Evolutionary conservation across 2,888 invertebrate species (phyloP), one percentile per base, ranked within the genome.

Genomic region (Ophion costatus): DNA sequence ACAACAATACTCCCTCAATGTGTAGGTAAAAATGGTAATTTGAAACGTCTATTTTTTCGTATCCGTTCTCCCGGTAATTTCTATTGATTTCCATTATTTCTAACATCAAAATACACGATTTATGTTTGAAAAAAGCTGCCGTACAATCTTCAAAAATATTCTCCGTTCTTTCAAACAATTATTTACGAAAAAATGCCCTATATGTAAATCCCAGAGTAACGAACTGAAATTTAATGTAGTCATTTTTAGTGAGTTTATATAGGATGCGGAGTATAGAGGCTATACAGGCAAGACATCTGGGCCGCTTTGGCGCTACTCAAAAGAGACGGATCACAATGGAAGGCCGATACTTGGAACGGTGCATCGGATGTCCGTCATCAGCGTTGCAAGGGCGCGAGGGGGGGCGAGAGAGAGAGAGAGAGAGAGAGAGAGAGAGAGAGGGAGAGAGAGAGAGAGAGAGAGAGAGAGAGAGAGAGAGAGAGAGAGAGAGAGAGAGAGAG

Each of bases 311-410:
- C 67, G 82, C 63, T 82, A 29, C 22, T 24, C 33, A 61, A 24
- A 66, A n/a, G 24, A 24, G 59, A 59, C 33, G 38, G 59, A 79
- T 71, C 38, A 82, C 82, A 82, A 75, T 81, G 59, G 33, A 71
- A 71, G 75, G 29, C 69, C 63, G 24, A 74, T 45, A 73, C 51
- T 51, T 51, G 17, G 14, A 51, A 81, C n/a, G 75, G 24, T 70
- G 14, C 66, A 82, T 70, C 66, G 57, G 29, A 71, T 82, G 61
- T 78, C 74, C 84, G 64, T 63, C 74, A 42, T 73, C 66, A 59
- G 33, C 56, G 69, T 56, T 67, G 74, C 78, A 66, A 63, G 56
- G 74, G 14, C 1, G 71, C 71, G 63, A 71, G 3, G n/a, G 20
- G 38, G 14, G 17, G 59, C 38, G 33, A 64, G 56, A 56, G 51